Percentiles rank a stretch among this genome's conserved stretches.
Conservation (phyloP, 2,113 vertebrate genomes). For the Rhinoptilus africanus region DNA sequence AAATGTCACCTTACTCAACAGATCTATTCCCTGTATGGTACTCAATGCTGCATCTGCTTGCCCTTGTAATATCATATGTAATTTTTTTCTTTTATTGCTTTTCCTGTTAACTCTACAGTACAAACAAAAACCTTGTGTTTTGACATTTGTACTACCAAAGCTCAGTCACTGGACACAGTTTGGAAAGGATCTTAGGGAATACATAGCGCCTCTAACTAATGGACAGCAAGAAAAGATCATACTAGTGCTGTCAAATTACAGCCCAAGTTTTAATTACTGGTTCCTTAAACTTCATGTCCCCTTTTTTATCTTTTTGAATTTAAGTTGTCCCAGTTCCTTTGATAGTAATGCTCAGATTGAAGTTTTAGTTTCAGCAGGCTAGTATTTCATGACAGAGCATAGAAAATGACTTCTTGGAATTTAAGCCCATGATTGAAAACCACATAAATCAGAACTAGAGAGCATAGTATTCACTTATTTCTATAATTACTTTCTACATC, state of each 20-base stretch:
- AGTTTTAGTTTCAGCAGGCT: neutral
- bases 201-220: neutral
- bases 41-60: neutral
- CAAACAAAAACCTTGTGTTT: neutral
- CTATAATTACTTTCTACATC: neutral
- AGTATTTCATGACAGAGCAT: neutral
- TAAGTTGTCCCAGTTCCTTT: neutral
- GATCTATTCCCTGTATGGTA: neutral
- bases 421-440: neutral
- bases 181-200: neutral
- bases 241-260: neutral
- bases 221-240: neutral
- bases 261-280: neutral
- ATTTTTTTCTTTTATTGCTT: neutral
- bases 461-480: neutral
- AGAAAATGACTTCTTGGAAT: neutral
- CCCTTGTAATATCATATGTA: neutral
- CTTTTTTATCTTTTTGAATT: neutral
- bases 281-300: neutral
- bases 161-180: neutral
- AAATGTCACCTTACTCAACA: constrained; percentile 50
- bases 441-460: neutral
- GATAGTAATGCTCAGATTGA: neutral
- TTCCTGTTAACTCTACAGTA: neutral
- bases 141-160: neutral